Conservation (phyloP, 2,888 invertebrate genomes). For the Dysmachus trigonus region DNA sequence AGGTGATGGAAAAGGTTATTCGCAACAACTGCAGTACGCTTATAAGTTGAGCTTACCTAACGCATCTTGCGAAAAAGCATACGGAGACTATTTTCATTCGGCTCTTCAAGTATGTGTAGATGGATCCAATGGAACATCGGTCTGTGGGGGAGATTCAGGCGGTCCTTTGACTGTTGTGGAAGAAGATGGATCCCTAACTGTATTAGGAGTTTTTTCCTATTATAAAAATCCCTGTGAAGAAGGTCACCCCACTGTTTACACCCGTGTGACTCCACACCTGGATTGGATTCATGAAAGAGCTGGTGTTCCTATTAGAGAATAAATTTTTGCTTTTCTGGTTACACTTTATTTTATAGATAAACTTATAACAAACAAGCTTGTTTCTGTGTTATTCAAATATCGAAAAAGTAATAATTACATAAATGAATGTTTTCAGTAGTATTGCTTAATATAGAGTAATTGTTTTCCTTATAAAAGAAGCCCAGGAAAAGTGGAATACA, state of each 20-base stretch:
- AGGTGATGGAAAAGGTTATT: not conserved
- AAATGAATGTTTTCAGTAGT: too few relatives aligned
- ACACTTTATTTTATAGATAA: not conserved
- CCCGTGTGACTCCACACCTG: slow-evolving; percentile 33
- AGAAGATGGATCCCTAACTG: not conserved
- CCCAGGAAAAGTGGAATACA: too few relatives aligned
- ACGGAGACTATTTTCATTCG: slow-evolving; percentile 48
- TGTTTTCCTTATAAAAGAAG: too few relatives aligned
- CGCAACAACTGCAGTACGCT: not conserved
- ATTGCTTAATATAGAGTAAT: too few relatives aligned
- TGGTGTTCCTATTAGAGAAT: not conserved
- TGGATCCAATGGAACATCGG: slow-evolving; percentile 55
- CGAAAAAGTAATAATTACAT: too few relatives aligned
- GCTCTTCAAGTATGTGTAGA: slow-evolving; percentile 56
- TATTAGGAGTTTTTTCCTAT: slow-evolving; percentile 44
- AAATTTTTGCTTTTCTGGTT: not conserved
- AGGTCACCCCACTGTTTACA: slow-evolving; percentile 36
- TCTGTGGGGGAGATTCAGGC: slow-evolving; percentile 59
- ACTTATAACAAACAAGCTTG: not conserved
- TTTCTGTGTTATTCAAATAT: not conserved
- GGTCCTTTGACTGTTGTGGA: slow-evolving; percentile 34
- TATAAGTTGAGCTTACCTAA: not conserved
- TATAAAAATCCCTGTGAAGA: slow-evolving; percentile 28
- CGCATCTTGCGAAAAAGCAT: not conserved
- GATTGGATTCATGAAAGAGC: slow-evolving; percentile 40